Percentiles rank a stretch among this genome's conserved stretches.
These are phyloP conservation scores for Eupithecia tripunctaria DNA, from an alignment of 2,888 invertebrate genomes.

Conservation along the genomic window DNA sequence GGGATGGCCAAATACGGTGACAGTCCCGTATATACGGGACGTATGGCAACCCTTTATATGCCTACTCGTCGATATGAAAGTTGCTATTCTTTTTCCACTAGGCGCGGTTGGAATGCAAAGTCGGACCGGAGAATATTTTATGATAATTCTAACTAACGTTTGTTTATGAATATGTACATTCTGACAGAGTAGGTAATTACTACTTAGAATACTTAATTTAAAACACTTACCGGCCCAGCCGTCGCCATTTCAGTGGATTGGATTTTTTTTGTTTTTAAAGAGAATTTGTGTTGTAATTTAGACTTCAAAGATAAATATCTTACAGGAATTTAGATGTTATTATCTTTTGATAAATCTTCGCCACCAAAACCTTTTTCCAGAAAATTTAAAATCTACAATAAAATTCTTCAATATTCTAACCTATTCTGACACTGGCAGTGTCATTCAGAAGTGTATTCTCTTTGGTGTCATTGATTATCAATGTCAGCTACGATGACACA, in stretches of 20 bases:
- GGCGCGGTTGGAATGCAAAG: background rate
- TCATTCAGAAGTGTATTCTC: too few species aligned
- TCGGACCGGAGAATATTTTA: too few species aligned
- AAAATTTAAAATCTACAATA: background rate
- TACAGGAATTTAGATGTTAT: background rate
- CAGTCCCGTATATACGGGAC: too few species aligned
- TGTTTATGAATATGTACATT: background rate
- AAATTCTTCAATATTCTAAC: background rate
- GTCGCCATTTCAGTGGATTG: background rate
- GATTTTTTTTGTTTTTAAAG: background rate
- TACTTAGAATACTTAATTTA: background rate
- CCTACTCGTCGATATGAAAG: background rate
- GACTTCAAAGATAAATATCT: background rate
- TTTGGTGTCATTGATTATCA: too few species aligned
- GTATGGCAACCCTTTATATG: too few species aligned
- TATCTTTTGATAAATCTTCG: background rate
- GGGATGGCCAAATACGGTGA: too few species aligned
- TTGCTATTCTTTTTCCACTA: background rate
- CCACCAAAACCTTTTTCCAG: too few species aligned
- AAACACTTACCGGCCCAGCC: background rate
- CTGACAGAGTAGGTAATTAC: background rate
- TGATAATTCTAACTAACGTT: too few species aligned
- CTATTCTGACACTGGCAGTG: background rate
- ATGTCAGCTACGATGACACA: too few species aligned
- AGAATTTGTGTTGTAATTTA: background rate